Conservation (phyloP, 2,888 invertebrate genomes). For the Phengaris alcon region DNA sequence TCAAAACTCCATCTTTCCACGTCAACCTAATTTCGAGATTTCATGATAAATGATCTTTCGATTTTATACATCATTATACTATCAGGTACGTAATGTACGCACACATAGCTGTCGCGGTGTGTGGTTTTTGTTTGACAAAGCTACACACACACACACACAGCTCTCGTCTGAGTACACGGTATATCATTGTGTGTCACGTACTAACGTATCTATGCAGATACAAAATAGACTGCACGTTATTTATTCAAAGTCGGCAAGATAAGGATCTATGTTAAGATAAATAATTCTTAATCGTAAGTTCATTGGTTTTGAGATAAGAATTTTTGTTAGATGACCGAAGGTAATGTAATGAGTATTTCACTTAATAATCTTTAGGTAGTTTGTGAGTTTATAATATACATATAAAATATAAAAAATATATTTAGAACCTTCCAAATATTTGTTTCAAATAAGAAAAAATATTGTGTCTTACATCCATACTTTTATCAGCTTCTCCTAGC, state of each 20-base stretch:
- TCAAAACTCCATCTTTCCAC: too few relatives aligned
- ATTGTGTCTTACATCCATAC: too few relatives aligned
- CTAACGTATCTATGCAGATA: background rate
- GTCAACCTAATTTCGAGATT: too few relatives aligned
- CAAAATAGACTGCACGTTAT: background rate
- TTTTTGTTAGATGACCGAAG: background rate
- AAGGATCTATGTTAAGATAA: background rate
- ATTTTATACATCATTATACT: background rate
- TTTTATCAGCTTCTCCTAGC: too few relatives aligned
- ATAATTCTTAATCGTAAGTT: background rate
- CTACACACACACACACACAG: too few relatives aligned
- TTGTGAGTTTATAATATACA: background rate
- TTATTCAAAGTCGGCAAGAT: background rate
- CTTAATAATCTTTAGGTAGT: background rate
- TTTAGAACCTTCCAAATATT: too few relatives aligned
- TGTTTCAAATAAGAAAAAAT: too few relatives aligned
- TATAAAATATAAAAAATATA: too few relatives aligned
- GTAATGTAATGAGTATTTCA: background rate
- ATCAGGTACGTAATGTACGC: too few relatives aligned
- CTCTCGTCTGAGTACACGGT: background rate
- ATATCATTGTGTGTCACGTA: background rate
- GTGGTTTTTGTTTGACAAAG: too few relatives aligned
- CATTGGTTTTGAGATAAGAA: background rate
- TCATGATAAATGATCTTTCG: too few relatives aligned
- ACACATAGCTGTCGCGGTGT: too few relatives aligned